A percentile compares a stretch with the other conserved stretches of the same genome.
phyloP scores from a whole-genome alignment of 2,888 invertebrate species.

The Lepetodrilus schrolli region DNA sequence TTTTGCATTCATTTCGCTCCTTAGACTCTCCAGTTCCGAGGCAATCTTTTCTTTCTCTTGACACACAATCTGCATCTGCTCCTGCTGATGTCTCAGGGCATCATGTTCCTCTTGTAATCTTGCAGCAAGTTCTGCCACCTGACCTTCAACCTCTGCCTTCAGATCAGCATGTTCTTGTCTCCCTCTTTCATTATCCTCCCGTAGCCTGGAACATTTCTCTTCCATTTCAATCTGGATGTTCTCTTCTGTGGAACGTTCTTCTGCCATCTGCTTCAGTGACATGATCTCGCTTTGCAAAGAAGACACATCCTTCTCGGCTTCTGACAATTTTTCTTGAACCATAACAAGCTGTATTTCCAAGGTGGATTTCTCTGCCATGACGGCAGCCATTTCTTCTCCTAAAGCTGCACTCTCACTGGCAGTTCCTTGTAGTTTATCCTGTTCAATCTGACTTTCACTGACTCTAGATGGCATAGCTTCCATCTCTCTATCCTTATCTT shows the following conservation, averaged over 20 bases:
- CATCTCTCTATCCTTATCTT: neutral
- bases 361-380: neutral
- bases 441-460: neutral
- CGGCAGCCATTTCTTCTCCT: neutral
- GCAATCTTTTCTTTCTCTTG: slow-evolving; percentile 37
- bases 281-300: slow-evolving; percentile 1
- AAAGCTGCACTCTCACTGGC: neutral
- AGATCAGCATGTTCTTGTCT: neutral
- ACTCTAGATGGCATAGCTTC: neutral
- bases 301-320: neutral
- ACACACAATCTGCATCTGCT: slow-evolving; percentile 23
- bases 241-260: neutral
- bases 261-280: neutral
- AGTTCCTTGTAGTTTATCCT: neutral
- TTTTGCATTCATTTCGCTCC: slow-evolving; percentile 39
- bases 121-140: slow-evolving; percentile 27
- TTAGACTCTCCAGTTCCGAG: slow-evolving; percentile 39
- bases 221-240: slow-evolving; percentile 40
- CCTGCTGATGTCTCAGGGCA: slow-evolving; percentile 14
- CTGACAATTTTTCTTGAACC: neutral
- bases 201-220: slow-evolving; percentile 32
- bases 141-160: slow-evolving; percentile 5
- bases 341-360: neutral
- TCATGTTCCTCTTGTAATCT: slow-evolving; percentile 4
- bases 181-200: slow-evolving; percentile 31